Evolutionary conservation across 2,113 vertebrate species (phyloP), one percentile per base, ranked within the genome.

Genomic region (Oreotrochilus melanogaster): DNA sequence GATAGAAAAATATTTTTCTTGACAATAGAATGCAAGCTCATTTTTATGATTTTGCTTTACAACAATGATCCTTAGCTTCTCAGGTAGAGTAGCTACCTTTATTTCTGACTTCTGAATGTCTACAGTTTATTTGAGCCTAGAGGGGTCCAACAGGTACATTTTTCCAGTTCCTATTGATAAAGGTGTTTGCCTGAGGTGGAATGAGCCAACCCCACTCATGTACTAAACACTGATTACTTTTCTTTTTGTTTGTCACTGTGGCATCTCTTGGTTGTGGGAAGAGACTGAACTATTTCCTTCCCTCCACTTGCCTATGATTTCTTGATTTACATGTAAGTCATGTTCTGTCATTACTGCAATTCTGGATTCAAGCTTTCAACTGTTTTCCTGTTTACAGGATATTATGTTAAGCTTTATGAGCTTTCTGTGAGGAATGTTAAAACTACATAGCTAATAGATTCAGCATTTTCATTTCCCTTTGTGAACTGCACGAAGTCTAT

Each of bases 381-480:
- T 78, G 10, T 92, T 94, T 87, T 92, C 73, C 60, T 81, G 51
- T 89, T 92, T 89, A 85, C 43, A 62, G 31, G 47, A 67, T 82
- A 62, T 72, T 86, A 61, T 42, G 22, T 21, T 78, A 78, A 92
- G 61, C 37, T 84, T 93, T 74, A 56, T 76, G 43, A 88, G 48
- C 53, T 91, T 70, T 45, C 30, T 83, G 18, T 75, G 79, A 94
- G 54, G 48, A 88, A 37, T 69, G 60, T 31, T 67, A 54, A 54
- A 31, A 78, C 30, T 65, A 57, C 16, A 10, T 30, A 51, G 42
- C 62, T 88, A 91, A 53, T 15, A 76, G 28, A 69, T 31, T 51
- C 27, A 45, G 30, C 8, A 15, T 91, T 93, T 93, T 78, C 37
- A 47, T 90, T 88, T 84, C 18, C 8, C 31, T 70, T 45, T 57